Percentiles rank a stretch among this genome's conserved stretches.
phyloP scores from a whole-genome alignment of 2,113 vertebrate species.

The Salvelinus namaycush region DNA sequence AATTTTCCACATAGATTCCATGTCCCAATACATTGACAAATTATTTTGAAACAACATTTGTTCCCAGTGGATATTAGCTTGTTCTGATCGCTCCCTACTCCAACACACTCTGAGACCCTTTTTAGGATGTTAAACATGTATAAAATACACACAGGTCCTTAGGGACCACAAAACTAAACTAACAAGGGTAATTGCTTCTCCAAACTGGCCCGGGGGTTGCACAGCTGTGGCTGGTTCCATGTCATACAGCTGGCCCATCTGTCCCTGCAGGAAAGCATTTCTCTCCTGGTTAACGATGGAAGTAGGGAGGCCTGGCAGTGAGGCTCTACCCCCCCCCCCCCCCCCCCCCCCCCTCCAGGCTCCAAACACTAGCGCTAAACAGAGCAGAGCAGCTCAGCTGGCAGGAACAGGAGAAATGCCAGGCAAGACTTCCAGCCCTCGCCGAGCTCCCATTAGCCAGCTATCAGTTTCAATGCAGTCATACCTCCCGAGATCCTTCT shows the following conservation, averaged over 20 bases:
- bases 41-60: too few relatives aligned
- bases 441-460: background rate
- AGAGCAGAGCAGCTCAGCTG: background rate
- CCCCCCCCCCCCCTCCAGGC: background rate
- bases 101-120: background rate
- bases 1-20: too few relatives aligned
- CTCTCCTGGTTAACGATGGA: background rate
- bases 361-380: background rate
- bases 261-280: background rate
- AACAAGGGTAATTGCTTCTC: constrained; percentile 48
- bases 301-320: background rate
- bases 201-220: constrained; percentile 28
- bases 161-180: constrained; percentile 24
- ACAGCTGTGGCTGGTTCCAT: constrained; percentile 53
- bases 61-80: background rate
- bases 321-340: background rate
- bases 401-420: background rate
- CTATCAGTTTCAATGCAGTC: background rate
- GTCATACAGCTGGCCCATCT: constrained; percentile 50
- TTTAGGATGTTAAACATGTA: background rate
- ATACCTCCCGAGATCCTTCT: too few relatives aligned
- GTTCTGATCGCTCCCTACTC: background rate
- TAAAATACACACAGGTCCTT: constrained; percentile 12
- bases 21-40: too few relatives aligned
- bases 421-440: background rate